phyloP scores from a whole-genome alignment of 2,113 vertebrate species.

The Peucedramus taeniatus region DNA sequence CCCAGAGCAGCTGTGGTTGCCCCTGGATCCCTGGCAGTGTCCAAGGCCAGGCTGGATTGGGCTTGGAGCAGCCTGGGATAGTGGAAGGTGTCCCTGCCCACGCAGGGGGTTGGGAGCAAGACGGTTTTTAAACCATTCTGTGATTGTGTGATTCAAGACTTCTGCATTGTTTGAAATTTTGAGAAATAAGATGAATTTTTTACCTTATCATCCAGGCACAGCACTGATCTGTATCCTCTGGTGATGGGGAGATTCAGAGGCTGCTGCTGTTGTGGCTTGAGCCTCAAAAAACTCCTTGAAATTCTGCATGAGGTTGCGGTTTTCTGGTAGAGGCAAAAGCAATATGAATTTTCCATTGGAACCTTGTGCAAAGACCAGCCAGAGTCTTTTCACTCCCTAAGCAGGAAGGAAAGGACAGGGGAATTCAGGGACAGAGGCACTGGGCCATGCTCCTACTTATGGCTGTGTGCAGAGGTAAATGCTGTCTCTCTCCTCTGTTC shows the following conservation, averaged over 20 bases:
- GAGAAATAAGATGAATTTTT: not conserved
- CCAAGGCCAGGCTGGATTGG: rapidly evolving
- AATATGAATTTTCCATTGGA: not conserved
- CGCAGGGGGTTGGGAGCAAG: not conserved
- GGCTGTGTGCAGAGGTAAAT: not conserved
- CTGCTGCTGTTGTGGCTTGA: not conserved
- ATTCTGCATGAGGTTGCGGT: not conserved
- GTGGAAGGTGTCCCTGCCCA: not conserved
- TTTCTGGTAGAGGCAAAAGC: not conserved
- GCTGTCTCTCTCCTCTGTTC: not conserved
- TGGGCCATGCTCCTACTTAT: not conserved
- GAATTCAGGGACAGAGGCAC: not conserved
- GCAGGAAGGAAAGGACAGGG: not conserved
- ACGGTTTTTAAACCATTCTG: not conserved
- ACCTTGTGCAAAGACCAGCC: not conserved
- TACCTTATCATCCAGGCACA: rapidly evolving
- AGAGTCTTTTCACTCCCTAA: not conserved
- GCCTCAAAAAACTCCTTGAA: not conserved
- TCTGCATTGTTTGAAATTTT: not conserved
- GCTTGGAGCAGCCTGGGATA: rapidly evolving
- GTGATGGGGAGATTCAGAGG: no score
- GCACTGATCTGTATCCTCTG: not conserved
- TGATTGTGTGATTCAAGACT: not conserved
- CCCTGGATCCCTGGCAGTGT: not conserved
- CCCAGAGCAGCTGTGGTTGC: not conserved